A percentile compares a stretch with the other conserved stretches of the same genome.
Evolutionary conservation across 1,140 invertebrate genomes (phyloP).

Genomic region (Drosophila ambigua): DNA sequence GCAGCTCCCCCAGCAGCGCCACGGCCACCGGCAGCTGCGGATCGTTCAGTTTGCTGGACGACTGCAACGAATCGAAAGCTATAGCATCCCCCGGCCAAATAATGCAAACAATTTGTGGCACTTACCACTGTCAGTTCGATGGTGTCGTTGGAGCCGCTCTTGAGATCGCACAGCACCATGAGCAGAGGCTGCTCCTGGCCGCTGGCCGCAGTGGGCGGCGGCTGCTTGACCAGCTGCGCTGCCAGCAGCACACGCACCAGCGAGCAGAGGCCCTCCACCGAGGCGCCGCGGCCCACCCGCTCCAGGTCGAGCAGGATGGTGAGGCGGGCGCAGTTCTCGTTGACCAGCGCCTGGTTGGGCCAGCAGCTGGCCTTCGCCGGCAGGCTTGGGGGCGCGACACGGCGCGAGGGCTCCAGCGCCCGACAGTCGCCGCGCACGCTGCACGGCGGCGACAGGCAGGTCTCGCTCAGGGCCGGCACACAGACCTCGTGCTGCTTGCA

Average conservation of each 20-base stretch:
- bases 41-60: slow-evolving; percentile 83
- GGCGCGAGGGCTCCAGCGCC: slow-evolving; percentile 88
- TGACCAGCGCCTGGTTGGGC: slow-evolving; percentile 89
- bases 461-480: slow-evolving; percentile 89
- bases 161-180: slow-evolving; percentile 92
- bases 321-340: slow-evolving; percentile 90
- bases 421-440: slow-evolving; percentile 92
- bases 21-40: slow-evolving; percentile 87
- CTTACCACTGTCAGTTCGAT: slow-evolving; percentile 94
- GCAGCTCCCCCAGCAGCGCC: slow-evolving; percentile 88
- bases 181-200: slow-evolving; percentile 85
- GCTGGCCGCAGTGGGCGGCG: slow-evolving; percentile 9
- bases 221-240: slow-evolving; percentile 84
- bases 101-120: slow-evolving; percentile 18
- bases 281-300: slow-evolving; percentile 88
- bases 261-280: slow-evolving; percentile 89
- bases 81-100: not conserved
- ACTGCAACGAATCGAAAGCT: slow-evolving; percentile 75
- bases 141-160: slow-evolving; percentile 90
- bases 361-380: slow-evolving; percentile 91
- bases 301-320: slow-evolving; percentile 89
- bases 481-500: slow-evolving; percentile 86
- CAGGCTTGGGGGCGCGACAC: slow-evolving; percentile 90
- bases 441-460: slow-evolving; percentile 91
- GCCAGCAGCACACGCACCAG: slow-evolving; percentile 88